These are phyloP conservation scores for Sphenopsis melanotis DNA, from an alignment of 2,797 vertebrate genomes.

Conservation along the genomic window DNA sequence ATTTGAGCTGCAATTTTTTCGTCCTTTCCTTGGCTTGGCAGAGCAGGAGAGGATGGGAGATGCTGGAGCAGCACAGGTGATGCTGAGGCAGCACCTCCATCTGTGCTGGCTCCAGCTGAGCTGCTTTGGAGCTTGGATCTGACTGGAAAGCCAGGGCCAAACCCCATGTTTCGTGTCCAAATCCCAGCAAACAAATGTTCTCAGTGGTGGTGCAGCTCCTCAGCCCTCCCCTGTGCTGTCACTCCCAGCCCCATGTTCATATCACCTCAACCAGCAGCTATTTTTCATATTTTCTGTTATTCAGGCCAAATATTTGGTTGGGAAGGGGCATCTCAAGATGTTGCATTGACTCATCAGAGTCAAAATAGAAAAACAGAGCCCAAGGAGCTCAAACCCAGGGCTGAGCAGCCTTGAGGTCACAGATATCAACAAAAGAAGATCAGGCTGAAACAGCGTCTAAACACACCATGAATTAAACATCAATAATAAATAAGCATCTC, in stretches of 20 bases:
- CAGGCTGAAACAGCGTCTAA: neutral
- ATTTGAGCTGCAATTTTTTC: neutral
- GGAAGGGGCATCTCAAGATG: neutral
- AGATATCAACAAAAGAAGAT: neutral
- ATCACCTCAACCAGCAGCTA: neutral
- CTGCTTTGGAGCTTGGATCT: neutral
- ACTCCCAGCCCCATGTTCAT: neutral
- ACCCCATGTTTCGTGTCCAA: accelerated
- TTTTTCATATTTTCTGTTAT: neutral
- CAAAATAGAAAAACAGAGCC: neutral
- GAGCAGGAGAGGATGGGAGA: neutral
- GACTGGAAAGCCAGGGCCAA: neutral
- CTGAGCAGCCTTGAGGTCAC: neutral
- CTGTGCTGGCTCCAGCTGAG: accelerated
- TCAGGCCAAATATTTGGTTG: neutral
- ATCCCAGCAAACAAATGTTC: accelerated
- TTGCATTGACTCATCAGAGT: neutral
- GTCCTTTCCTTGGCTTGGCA: neutral
- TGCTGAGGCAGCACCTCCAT: neutral
- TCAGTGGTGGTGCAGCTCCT: neutral
- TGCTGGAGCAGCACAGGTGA: neutral
- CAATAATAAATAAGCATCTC: neutral
- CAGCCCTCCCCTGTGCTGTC: neutral
- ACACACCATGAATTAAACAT: neutral
- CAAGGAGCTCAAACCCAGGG: neutral